Evolutionary conservation across 2,797 vertebrate genomes (phyloP).

Genomic region (Urophycis tenuis): DNA sequence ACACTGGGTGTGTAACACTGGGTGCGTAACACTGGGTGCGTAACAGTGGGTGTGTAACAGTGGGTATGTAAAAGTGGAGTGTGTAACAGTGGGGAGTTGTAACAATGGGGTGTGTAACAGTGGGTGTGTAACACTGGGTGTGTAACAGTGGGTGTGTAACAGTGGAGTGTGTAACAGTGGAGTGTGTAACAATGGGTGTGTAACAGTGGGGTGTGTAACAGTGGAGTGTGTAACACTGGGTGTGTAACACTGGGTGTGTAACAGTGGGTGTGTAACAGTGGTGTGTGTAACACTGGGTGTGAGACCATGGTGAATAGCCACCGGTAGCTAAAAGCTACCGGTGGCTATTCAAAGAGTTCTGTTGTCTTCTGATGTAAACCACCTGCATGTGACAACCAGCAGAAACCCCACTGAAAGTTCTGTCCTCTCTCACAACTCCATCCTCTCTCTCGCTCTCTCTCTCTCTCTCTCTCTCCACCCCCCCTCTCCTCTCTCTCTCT

Average conservation of each 20-base stretch:
- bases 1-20: not conserved
- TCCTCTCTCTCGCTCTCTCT: not conserved
- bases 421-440: not conserved
- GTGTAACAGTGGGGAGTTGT: not conserved
- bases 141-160: not conserved
- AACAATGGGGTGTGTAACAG: not conserved
- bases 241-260: too few relatives aligned
- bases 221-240: not conserved
- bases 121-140: not conserved
- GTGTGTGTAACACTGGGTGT: not conserved
- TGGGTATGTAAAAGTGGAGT: too few relatives aligned
- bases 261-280: too few relatives aligned
- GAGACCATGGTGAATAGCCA: not conserved
- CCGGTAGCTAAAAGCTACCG: not conserved
- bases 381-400: not conserved
- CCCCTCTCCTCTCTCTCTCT: slow-evolving; percentile 28
- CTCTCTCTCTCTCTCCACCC: not conserved
- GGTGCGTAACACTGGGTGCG: too few relatives aligned
- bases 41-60: too few relatives aligned
- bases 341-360: not conserved
- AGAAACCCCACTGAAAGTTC: not conserved
- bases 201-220: too few relatives aligned
- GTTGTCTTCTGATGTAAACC: not conserved
- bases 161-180: too few relatives aligned
- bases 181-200: not conserved